Evolutionary conservation across 2,797 vertebrate genomes (phyloP), one percentile per base, ranked within the genome.

Genomic region (Rousettus madagascariensis): DNA sequence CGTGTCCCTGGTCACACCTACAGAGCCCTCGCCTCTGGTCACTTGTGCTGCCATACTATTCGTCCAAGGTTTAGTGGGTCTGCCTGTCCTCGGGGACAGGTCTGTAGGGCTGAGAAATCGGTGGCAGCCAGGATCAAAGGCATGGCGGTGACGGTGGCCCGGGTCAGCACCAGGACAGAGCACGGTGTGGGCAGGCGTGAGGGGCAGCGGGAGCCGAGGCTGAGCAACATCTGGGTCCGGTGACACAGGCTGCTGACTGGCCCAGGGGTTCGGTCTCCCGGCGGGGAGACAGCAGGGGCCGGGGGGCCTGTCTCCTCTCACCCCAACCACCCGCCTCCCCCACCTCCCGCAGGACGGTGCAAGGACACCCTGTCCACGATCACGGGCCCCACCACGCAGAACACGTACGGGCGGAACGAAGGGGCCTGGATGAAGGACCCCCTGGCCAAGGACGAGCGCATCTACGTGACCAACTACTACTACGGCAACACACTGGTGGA

Each of bases 361-460:
- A 99, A 99, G 96, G 99, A 99, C 98, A 99, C 99, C 0, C 98
- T 99, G 96, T 99, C 99, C 94, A 99, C 99, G 1, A 99, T 99
- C 97, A 99, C 99, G 0, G 99, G 99, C 43, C 99, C 99, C 0
- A 98, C 98, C 85, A 99, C 99, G 46, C 99, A 99, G 97, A 99
- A 99, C 98, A 99, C 98, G 0, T 99, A 99, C 0, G 99, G 99
- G 74, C 99, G 98, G 91, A 99, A 98, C 0, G 99, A 99, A 96
- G 99, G 99, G 1, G 99, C 99, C 5, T 99, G 99, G 99, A 99
- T 99, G 99, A 99, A 99, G 98, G 99, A 99, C 95, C 99, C 99
- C 0, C 98, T 99, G 95, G 99, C 99, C n/a, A 98, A 91, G 53
- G 98, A 99, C 12, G 98, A 99, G 95, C 99, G 99, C 92, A 99